A percentile compares a stretch with the other conserved stretches of the same genome.
These are phyloP conservation scores for Drosophila nannoptera DNA, from an alignment of 1,140 invertebrate genomes.

Conservation along the genomic window DNA sequence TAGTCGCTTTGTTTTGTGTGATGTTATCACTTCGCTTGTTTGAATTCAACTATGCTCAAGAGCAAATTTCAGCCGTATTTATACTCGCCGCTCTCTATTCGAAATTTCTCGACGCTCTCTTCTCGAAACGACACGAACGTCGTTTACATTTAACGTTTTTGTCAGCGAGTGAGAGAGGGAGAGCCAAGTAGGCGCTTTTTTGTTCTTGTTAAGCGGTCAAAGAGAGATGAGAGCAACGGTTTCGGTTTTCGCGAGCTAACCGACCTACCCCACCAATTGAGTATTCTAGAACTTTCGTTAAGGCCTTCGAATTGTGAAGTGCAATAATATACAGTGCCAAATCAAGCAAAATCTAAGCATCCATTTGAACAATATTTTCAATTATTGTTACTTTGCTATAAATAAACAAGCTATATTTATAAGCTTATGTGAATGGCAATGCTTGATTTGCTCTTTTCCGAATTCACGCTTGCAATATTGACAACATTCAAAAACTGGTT, in stretches of 20 bases:
- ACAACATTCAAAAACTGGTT: background rate
- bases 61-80: slow-evolving; percentile 52
- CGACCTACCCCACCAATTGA: slow-evolving; percentile 81
- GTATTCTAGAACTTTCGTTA: no score
- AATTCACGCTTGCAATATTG: background rate
- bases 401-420: background rate
- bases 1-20: slow-evolving; percentile 49
- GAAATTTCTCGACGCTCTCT: slow-evolving; percentile 55
- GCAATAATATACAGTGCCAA: no score
- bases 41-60: slow-evolving; percentile 56
- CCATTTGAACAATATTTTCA: no score
- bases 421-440: background rate
- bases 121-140: slow-evolving; percentile 33
- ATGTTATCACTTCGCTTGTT: slow-evolving; percentile 61
- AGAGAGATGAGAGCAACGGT: background rate
- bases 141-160: background rate
- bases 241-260: background rate
- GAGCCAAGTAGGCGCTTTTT: background rate
- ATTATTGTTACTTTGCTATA: slow-evolving; percentile 82
- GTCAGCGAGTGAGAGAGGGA: slow-evolving; percentile 3
- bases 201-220: background rate
- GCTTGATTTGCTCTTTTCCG: background rate
- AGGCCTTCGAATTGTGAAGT: no score
- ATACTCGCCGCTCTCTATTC: slow-evolving; percentile 48
- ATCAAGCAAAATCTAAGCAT: no score